phyloP scores from a whole-genome alignment of 2,797 vertebrate species.

The Xenopus petersii region DNA sequence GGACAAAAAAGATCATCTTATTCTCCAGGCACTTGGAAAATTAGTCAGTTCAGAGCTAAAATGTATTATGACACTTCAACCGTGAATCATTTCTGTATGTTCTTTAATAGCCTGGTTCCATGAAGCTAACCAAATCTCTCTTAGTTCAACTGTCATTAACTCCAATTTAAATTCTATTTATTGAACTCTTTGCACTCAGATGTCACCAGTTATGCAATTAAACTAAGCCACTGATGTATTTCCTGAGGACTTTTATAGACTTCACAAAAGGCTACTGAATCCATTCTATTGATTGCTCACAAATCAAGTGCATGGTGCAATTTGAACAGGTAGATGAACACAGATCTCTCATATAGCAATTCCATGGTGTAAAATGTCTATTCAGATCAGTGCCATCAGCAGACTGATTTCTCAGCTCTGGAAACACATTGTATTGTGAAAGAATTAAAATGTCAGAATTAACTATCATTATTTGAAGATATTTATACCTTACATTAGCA shows the following conservation, averaged over 20 bases:
- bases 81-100: constrained; percentile 3
- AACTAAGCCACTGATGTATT: constrained; percentile 9
- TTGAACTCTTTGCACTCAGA: constrained; percentile 1
- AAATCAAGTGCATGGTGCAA: constrained; percentile 2
- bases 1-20: too few species aligned
- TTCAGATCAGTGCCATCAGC: too few species aligned
- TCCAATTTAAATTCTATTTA: constrained; percentile 16
- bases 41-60: too few species aligned
- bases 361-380: not conserved
- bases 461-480: too few species aligned
- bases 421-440: too few species aligned
- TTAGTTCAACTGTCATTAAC: constrained; percentile 14
- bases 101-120: constrained; percentile 4
- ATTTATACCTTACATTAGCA: too few species aligned
- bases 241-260: constrained; percentile 3
- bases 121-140: constrained; percentile 10
- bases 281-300: constrained; percentile 3
- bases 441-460: too few species aligned
- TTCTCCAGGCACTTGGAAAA: too few species aligned
- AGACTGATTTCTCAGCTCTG: too few species aligned
- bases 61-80: not conserved
- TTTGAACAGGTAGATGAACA: not conserved
- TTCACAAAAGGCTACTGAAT: not conserved
- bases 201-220: constrained; percentile 16
- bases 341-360: not conserved